Conservation (phyloP, 2,797 vertebrate genomes). For the Anguilla marmorata region DNA sequence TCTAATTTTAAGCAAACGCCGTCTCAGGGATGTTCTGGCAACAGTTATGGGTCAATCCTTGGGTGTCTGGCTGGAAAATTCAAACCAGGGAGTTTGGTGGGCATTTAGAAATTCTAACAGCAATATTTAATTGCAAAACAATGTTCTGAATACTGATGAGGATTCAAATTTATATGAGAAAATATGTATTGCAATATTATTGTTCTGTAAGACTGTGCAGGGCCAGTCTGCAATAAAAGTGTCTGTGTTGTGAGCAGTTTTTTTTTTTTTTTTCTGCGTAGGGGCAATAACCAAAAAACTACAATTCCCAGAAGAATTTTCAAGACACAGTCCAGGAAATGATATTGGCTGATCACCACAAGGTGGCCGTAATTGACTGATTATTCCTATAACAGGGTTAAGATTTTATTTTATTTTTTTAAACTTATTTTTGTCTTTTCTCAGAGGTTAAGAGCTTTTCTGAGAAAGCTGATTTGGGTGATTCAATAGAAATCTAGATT, state of each 20-base stretch:
- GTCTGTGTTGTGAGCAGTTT: neutral
- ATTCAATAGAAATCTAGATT: neutral
- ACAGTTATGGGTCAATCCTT: neutral
- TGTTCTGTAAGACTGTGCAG: neutral
- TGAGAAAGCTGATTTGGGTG: neutral
- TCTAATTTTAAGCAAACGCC: neutral
- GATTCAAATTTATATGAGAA: neutral
- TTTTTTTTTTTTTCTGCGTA: neutral
- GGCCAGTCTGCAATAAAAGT: neutral
- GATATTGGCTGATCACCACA: neutral
- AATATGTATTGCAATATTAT: neutral
- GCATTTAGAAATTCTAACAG: neutral
- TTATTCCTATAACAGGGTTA: neutral
- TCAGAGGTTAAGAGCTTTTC: neutral
- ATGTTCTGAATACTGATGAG: neutral
- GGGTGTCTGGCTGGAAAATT: neutral
- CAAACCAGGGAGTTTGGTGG: neutral
- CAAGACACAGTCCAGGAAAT: neutral
- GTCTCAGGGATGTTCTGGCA: neutral
- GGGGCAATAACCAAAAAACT: neutral
- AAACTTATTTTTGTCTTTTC: neutral
- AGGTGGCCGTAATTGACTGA: neutral
- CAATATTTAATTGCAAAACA: neutral
- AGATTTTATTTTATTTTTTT: no score
- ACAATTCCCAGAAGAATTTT: neutral